Base-by-base conservation (phyloP, 2,113 vertebrate species). In the Alexandromys fortis region DNA sequence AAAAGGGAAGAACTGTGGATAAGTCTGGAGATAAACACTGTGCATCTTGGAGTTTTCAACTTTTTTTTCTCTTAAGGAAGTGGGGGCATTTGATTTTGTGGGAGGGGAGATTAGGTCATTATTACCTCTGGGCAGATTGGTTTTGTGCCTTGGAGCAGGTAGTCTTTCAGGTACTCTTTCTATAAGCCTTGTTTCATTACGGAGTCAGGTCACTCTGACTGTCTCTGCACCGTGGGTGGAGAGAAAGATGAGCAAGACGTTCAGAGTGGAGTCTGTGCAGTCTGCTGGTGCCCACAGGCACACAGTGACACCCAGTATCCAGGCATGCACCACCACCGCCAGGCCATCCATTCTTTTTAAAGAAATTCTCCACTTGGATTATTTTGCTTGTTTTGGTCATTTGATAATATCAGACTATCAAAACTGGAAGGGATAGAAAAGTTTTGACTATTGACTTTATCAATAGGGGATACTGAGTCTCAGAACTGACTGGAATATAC, bases 41-140 rank as follows among this genome's bases (percentile, higher is more conserved):
- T 78, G 49, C n/a, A 61, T 95, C 72, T 95, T 72, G 38, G 70
- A 58, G 76, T 87, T 94, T 90, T 94, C 52, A 67, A 93, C 30
- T n/a, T 8, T 81, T 72, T 86, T 72, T 65, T 68, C 55, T 83
- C 81, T 61, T n/a, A 30, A 79, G 49, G 72, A 77, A 94, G 47
- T 83, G n/a, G 82, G 67, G n/a, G 12, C 35, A 7, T 95, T 95
- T 85, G 33, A 81, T 94, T 93, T 94, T 73, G 52, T 72, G 45
- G 67, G 33, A 16, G 76, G 49, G 68, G 67, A 87, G 61, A 86
- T 75, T 90, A 76, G 45, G 45, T 87, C 61, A 24, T 77, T 81
- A 7, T 72, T 22, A 3, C 91, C 78, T 85, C 55, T 83, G 86
- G n/a, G 47, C 9, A 76, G 55, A 35, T 78, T 55, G 55, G 61